Evolutionary conservation across 2,113 vertebrate genomes (phyloP), one percentile per base, ranked within the genome.

Genomic region (Atrichornis clamosus): DNA sequence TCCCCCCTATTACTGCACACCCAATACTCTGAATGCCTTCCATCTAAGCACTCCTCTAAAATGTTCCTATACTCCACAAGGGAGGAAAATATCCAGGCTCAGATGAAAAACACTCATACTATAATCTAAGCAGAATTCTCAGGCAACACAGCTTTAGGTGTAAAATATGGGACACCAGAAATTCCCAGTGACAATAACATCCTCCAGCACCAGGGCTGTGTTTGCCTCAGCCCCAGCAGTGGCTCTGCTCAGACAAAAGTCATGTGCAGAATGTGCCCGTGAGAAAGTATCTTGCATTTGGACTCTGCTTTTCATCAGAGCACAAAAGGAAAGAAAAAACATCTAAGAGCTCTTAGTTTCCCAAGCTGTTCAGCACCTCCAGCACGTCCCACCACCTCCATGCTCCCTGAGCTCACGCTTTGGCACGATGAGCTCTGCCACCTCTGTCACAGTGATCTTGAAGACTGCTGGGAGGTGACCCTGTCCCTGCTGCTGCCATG

Each of bases 401-500:
- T 11, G 63, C 32, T 69, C 82, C 70, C 58, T 0, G 3, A 63
- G 60, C 55, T 37, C 37, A 83, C 13, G 5, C 32, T 83, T 23
- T 35, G 63, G 75, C 79, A 72, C 0, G 0, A 26, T 0, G 1
- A 55, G 46, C 63, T 81, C 30, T 0, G 1, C 21, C 27, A 63
- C 63, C 52, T 49, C 64, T 0, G 0, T 24, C 70, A 49, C 5
- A 2, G 37, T 3, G 3, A 55, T 76, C 72, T 27, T 41, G 23
- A 69, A 64, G 50, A 53, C 72, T 63, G 35, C 42, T 88, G 60
- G 55, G 88, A 93, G 47, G 24, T 1, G 19, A 92, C 63, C 50
- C 75, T 3, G 4, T 52, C 67, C 70, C 52, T 6, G 3, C 12
- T 73, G 58, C 37, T 46, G 67, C 58, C 5, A 1, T 12, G 33